Percentiles rank a stretch among this genome's conserved stretches.
phyloP scores from a whole-genome alignment of 2,113 vertebrate genomes.

The Neolamprologus toae region DNA sequence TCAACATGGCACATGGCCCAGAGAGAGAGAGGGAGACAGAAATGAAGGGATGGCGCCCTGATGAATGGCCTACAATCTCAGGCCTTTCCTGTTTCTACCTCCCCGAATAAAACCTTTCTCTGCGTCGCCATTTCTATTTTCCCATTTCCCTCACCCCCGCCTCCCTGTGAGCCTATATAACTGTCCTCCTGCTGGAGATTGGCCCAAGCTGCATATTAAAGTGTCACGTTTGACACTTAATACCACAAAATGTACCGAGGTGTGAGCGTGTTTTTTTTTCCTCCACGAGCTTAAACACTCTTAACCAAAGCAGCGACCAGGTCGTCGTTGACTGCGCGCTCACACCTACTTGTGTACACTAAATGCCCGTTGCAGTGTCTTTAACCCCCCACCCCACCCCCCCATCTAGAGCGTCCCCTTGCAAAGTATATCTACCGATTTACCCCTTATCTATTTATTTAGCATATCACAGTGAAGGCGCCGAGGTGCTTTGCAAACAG shows the following conservation, averaged over 20 bases:
- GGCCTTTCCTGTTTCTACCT: conserved; percentile 5
- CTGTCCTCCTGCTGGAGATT: conserved; percentile 4
- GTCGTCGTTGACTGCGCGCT: background rate
- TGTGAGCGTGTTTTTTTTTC: background rate
- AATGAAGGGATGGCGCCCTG: background rate
- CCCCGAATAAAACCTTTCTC: conserved; percentile 7
- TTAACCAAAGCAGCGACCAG: background rate
- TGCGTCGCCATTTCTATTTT: background rate
- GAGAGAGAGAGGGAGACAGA: background rate
- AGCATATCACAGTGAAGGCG: conserved; percentile 41
- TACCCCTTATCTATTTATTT: conserved; percentile 56
- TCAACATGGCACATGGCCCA: conserved; percentile 60
- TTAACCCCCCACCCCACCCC: no score
- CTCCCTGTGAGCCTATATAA: conserved; percentile 5
- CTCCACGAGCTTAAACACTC: background rate
- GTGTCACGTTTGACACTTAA: conserved; percentile 43
- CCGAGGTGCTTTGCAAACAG: conserved; percentile 56
- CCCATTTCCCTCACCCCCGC: background rate
- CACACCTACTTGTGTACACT: background rate
- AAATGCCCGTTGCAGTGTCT: background rate
- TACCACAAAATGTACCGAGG: background rate
- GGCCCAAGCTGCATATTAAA: conserved; percentile 42
- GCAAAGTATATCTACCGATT: conserved; percentile 19
- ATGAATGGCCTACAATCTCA: conserved; percentile 39
- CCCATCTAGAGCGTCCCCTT: conserved; percentile 6